Evolutionary conservation across 2,888 invertebrate species (phyloP).

Genomic region (Carabus problematicus): DNA sequence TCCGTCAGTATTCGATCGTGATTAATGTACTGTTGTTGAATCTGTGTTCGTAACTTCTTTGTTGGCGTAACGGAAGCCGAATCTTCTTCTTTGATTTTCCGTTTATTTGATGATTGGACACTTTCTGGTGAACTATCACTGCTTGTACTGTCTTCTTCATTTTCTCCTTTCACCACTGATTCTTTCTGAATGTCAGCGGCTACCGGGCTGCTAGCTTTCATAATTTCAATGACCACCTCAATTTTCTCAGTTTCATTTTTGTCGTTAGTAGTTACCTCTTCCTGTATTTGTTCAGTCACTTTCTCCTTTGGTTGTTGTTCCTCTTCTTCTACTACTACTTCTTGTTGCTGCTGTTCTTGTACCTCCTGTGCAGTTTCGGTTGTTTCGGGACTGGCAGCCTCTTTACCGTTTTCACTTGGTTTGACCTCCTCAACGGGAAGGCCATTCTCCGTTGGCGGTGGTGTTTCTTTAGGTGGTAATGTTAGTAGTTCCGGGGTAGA

Average conservation of each 20-base stretch:
- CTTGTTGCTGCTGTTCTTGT: conserved; percentile 39
- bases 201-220: not conserved
- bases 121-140: conserved; percentile 43
- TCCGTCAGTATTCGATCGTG: conserved; percentile 69
- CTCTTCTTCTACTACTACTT: conserved; percentile 43
- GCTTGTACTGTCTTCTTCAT: conserved; percentile 46
- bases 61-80: conserved; percentile 49
- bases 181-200: conserved; percentile 30
- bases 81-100: conserved; percentile 49
- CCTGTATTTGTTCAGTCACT: conserved; percentile 44
- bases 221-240: not conserved
- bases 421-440: conserved; percentile 3
- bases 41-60: conserved; percentile 54
- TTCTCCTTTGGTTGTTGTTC: conserved; percentile 43
- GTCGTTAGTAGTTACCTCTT: conserved; percentile 22
- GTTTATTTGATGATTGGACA: conserved; percentile 41
- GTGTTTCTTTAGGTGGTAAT: conserved; percentile 10
- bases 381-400: conserved; percentile 16
- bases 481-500: conserved; percentile 24
- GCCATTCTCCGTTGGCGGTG: conserved; percentile 9
- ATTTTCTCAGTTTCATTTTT: conserved; percentile 1
- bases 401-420: conserved; percentile 25
- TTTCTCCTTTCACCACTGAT: conserved; percentile 32
- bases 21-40: conserved; percentile 55
- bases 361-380: conserved; percentile 44